Conservation (phyloP, 2,888 invertebrate species). For the Macrophya annulata region DNA sequence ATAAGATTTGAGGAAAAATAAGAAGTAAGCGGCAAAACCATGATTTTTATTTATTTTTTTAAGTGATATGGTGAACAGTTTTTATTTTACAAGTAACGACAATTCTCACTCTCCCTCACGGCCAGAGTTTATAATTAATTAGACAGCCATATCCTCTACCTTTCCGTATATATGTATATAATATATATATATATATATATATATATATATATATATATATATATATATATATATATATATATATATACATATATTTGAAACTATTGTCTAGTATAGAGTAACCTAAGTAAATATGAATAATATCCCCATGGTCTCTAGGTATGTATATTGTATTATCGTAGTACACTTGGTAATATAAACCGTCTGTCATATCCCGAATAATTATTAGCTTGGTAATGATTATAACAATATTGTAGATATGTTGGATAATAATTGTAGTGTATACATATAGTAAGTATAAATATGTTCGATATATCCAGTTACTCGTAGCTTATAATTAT, state of each 20-base stretch:
- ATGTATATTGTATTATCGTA: background rate
- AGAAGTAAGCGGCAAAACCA: background rate
- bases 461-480: background rate
- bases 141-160: background rate
- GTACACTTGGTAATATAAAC: background rate
- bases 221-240: too few species aligned
- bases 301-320: background rate
- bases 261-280: background rate
- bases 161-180: background rate
- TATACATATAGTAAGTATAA: too few species aligned
- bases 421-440: background rate
- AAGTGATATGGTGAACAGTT: background rate
- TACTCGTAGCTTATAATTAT: background rate
- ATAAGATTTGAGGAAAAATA: background rate
- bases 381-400: slow-evolving; percentile 1
- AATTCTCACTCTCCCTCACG: background rate
- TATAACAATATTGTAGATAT: background rate
- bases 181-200: too few species aligned
- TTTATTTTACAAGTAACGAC: background rate
- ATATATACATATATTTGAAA: too few species aligned
- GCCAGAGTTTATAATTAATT: background rate
- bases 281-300: slow-evolving; percentile 17
- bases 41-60: background rate
- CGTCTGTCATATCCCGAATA: background rate
- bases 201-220: too few species aligned